Percentiles rank a stretch among this genome's conserved stretches.
These are phyloP conservation scores for Octodon degus DNA, from an alignment of 2,113 vertebrate species.

Conservation along the genomic window DNA sequence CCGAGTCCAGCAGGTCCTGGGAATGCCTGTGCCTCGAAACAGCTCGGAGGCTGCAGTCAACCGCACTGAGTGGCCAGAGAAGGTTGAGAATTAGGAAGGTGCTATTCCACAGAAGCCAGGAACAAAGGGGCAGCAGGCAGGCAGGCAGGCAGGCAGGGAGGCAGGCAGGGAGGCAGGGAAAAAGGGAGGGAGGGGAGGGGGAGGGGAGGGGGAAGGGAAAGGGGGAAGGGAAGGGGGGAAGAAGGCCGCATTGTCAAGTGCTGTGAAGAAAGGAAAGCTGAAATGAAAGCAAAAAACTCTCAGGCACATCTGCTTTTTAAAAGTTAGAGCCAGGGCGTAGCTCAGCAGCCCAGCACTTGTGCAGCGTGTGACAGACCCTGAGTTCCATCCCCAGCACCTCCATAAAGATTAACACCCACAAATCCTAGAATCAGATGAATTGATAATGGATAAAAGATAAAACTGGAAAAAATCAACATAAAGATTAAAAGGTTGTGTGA, in stretches of 20 bases:
- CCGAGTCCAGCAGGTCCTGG: not conserved
- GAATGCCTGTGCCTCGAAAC: not conserved
- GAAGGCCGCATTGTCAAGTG: not conserved
- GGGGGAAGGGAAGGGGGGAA: not conserved
- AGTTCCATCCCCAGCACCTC: not conserved
- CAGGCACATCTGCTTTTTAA: not conserved
- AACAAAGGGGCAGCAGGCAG: not conserved
- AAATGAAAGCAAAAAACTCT: not conserved
- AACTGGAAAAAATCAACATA: not conserved
- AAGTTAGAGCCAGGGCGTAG: not conserved
- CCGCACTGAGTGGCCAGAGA: not conserved
- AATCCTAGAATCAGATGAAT: not conserved
- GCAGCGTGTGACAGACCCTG: not conserved
- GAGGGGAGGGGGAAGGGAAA: fast-evolving
- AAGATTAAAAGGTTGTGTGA: not conserved
- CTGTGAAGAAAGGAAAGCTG: not conserved
- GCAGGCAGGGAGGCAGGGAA: not conserved
- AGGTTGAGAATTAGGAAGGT: not conserved
- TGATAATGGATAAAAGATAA: not conserved
- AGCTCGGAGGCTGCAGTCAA: not conserved
- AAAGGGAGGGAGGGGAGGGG: not conserved
- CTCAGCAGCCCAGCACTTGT: not conserved
- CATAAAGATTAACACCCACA: not conserved
- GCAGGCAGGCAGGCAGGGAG: not conserved
- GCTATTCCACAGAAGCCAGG: not conserved